These are phyloP conservation scores for Ailurus styani DNA, from an alignment of 2,113 vertebrate genomes.

Conservation along the genomic window DNA sequence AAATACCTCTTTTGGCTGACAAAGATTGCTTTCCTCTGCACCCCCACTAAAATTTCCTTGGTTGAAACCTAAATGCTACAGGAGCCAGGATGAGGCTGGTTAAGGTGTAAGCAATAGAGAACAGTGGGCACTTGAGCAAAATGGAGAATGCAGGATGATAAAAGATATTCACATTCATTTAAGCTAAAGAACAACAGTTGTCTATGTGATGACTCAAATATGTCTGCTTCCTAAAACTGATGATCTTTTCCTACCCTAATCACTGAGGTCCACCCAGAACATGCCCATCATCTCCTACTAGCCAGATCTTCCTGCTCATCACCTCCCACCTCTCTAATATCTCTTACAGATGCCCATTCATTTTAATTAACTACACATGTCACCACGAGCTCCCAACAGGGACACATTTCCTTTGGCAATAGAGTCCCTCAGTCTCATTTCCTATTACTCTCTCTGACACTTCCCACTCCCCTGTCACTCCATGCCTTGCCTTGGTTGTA, in stretches of 20 bases:
- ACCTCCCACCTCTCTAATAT: not conserved
- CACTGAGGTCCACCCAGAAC: not conserved
- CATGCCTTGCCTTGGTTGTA: rapidly evolving
- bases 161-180: not conserved
- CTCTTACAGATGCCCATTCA: not conserved
- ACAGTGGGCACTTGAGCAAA: not conserved
- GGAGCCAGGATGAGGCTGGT: not conserved
- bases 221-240: not conserved
- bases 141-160: not conserved
- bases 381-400: not conserved
- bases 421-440: not conserved
- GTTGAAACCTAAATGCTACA: not conserved
- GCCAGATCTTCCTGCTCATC: not conserved
- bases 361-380: not conserved
- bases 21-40: not conserved
- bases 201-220: not conserved
- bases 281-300: not conserved
- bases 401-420: not conserved
- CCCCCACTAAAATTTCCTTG: not conserved
- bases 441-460: not conserved
- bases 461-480: not conserved
- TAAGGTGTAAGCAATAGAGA: not conserved
- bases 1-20: not conserved
- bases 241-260: not conserved
- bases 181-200: not conserved